Percentiles rank a stretch among this genome's conserved stretches.
Conservation (phyloP, 1,140 invertebrate genomes). For the Calosoma granatense region DNA sequence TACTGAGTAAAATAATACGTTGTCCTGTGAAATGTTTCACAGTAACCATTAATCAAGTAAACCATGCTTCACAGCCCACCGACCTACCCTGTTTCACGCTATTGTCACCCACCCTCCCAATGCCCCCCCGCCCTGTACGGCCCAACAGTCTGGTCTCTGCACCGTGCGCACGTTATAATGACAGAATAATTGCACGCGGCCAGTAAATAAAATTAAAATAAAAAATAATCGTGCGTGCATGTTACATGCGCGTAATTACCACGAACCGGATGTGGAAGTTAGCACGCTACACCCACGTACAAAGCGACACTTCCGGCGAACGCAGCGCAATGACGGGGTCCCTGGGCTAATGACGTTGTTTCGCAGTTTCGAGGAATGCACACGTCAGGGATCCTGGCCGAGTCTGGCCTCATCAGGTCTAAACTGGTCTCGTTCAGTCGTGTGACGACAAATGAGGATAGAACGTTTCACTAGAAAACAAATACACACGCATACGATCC, state of each 20-base stretch:
- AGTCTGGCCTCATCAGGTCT: no score
- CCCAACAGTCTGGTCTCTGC: background rate
- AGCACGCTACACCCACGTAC: conserved; percentile 5
- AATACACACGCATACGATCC: no score
- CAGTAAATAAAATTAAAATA: conserved; percentile 8
- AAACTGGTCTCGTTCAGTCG: background rate
- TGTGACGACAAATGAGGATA: background rate
- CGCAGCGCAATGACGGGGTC: background rate
- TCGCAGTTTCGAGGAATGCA: background rate
- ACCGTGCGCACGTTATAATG: background rate
- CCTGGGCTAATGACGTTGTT: background rate
- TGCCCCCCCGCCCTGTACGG: background rate
- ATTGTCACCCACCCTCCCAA: background rate
- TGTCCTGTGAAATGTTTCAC: background rate
- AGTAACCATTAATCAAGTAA: background rate
- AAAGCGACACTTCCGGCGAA: conserved; percentile 5
- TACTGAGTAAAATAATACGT: background rate
- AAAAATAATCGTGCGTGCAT: conserved; percentile 1
- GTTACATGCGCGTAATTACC: conserved; percentile 3
- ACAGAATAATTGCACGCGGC: conserved; percentile 4
- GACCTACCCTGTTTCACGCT: no score
- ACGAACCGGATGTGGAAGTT: background rate
- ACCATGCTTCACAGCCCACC: background rate
- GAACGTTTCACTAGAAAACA: no score
- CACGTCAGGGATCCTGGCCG: no score